These are phyloP conservation scores for Hippoglossus stenolepis DNA, from an alignment of 2,113 vertebrate species.

Conservation along the genomic window DNA sequence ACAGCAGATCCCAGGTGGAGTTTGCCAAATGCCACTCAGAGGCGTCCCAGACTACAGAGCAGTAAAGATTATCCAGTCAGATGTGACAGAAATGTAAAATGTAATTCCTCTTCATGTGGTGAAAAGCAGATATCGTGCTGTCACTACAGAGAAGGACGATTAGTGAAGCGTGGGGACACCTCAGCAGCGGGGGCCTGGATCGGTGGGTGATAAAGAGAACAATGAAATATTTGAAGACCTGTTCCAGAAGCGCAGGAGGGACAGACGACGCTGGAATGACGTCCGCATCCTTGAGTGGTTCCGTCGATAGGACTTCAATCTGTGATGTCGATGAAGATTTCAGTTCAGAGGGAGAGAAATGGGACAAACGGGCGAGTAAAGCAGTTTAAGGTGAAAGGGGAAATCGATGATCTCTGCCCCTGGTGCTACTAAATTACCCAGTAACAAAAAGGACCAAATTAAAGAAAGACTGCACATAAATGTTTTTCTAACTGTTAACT, in stretches of 20 bases:
- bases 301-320: background rate
- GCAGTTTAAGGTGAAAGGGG: background rate
- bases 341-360: background rate
- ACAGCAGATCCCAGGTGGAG: background rate
- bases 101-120: slow-evolving; percentile 23
- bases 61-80: background rate
- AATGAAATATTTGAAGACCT: slow-evolving; percentile 25
- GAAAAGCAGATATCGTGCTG: slow-evolving; percentile 2
- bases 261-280: background rate
- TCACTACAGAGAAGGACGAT: slow-evolving; percentile 1
- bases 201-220: slow-evolving; percentile 8
- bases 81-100: slow-evolving; percentile 16
- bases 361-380: background rate
- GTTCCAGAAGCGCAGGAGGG: slow-evolving; percentile 7
- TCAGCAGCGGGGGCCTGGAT: slow-evolving; percentile 16
- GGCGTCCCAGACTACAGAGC: background rate
- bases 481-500: background rate
- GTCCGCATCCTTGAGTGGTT: background rate
- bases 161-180: background rate
- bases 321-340: background rate
- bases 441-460: background rate
- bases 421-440: background rate
- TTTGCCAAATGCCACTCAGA: slow-evolving; percentile 9
- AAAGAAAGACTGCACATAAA: background rate
- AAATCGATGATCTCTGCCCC: background rate